Evolutionary conservation across 2,113 vertebrate species (phyloP).

Genomic region (Corythaixoides concolor): DNA sequence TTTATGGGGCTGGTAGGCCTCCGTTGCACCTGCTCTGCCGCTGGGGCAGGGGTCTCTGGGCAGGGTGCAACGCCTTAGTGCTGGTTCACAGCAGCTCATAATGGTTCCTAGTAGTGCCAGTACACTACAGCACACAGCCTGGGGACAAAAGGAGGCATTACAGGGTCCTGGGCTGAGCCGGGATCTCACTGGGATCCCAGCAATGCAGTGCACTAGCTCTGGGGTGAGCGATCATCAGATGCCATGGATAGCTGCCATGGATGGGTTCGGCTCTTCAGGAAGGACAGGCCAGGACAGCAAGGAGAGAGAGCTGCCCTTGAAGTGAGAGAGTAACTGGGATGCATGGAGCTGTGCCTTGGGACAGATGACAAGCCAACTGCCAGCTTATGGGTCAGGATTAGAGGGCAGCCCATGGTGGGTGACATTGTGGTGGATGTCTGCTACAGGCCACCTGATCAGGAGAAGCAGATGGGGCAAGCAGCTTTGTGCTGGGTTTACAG

Average conservation of each 20-base stretch:
- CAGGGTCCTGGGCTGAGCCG: not conserved
- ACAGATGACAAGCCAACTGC: not conserved
- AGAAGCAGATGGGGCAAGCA: not conserved
- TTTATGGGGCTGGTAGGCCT: not conserved
- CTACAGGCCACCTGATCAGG: not conserved
- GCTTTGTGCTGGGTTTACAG: no score
- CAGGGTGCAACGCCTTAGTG: not conserved
- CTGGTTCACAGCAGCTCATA: not conserved
- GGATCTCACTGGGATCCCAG: not conserved
- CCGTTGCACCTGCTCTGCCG: not conserved
- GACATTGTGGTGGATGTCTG: not conserved
- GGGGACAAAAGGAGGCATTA: not conserved
- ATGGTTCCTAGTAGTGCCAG: not conserved
- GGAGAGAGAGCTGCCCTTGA: not conserved
- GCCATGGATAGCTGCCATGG: not conserved
- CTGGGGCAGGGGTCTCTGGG: not conserved
- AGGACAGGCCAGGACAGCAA: not conserved
- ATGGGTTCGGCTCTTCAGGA: not conserved
- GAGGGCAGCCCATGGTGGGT: not conserved
- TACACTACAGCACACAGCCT: not conserved
- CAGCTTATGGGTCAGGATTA: not conserved
- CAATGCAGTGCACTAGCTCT: fast-evolving
- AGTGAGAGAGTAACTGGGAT: not conserved
- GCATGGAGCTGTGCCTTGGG: not conserved
- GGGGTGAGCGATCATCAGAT: fast-evolving